phyloP scores from a whole-genome alignment of 2,888 invertebrate genomes.

The Orgyia antiqua region DNA sequence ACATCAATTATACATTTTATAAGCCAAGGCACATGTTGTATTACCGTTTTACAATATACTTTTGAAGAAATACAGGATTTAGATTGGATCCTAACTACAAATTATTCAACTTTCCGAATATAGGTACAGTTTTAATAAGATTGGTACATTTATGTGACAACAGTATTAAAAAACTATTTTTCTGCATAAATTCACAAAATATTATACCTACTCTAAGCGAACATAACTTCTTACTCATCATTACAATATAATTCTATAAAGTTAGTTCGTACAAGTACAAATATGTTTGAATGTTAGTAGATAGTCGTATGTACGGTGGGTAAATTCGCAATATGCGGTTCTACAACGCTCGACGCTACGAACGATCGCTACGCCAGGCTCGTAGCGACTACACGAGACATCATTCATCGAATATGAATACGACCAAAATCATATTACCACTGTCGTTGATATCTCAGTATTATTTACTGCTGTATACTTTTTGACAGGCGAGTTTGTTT shows the following conservation, averaged over 20 bases:
- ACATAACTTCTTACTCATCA: slow-evolving; percentile 64
- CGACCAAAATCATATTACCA: not conserved
- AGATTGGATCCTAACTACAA: slow-evolving; percentile 77
- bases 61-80: slow-evolving; percentile 71
- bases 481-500: no score
- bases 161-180: slow-evolving; percentile 78
- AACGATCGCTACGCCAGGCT: slow-evolving; percentile 7
- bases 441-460: no score
- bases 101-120: slow-evolving; percentile 78
- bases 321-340: slow-evolving; percentile 12
- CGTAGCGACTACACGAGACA: not conserved
- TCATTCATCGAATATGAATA: not conserved
- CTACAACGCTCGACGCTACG: slow-evolving; percentile 9
- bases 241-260: slow-evolving; percentile 69
- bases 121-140: slow-evolving; percentile 75
- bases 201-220: slow-evolving; percentile 76
- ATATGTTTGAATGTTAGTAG: slow-evolving; percentile 48
- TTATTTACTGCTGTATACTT: no score
- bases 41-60: slow-evolving; percentile 53
- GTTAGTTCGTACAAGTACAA: slow-evolving; percentile 68
- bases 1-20: slow-evolving; percentile 60
- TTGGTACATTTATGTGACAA: slow-evolving; percentile 78
- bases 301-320: slow-evolving; percentile 31
- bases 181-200: slow-evolving; percentile 77
- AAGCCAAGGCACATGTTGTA: slow-evolving; percentile 75